Conservation (phyloP, 2,797 vertebrate species). For the Syncerus caffer region DNA sequence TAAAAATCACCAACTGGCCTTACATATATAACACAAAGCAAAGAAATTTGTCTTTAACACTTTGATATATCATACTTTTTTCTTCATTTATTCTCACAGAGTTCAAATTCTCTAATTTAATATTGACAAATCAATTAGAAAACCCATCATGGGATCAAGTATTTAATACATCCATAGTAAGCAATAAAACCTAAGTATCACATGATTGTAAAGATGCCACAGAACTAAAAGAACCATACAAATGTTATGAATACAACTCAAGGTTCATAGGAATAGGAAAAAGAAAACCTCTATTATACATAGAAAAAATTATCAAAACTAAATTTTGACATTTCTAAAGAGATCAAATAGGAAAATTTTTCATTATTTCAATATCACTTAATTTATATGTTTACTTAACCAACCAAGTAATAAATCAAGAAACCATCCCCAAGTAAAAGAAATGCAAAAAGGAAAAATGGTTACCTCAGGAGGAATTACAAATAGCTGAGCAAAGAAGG, state of each 20-base stretch:
- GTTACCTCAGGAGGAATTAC: not conserved
- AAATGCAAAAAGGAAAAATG: not conserved
- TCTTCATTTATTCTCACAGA: slow-evolving; percentile 24
- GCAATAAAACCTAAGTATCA: not conserved
- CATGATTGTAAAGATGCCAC: not conserved
- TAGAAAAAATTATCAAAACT: not conserved
- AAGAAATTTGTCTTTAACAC: not conserved
- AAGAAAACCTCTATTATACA: not conserved
- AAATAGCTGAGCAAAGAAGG: not conserved
- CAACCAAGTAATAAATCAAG: not conserved
- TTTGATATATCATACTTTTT: not conserved
- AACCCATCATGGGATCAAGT: not conserved
- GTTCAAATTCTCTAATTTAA: slow-evolving; percentile 3
- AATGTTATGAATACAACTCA: not conserved
- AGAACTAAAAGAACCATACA: not conserved
- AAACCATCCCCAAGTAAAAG: not conserved
- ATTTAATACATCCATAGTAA: not conserved
- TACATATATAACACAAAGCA: not conserved
- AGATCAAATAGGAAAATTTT: not conserved
- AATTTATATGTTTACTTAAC: not conserved
- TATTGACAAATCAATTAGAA: not conserved
- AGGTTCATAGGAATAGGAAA: not conserved
- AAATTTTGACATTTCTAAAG: not conserved
- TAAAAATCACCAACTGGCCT: not conserved
- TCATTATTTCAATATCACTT: not conserved